These are phyloP conservation scores for Leuciscus waleckii DNA, from an alignment of 2,797 vertebrate genomes.

Conservation along the genomic window DNA sequence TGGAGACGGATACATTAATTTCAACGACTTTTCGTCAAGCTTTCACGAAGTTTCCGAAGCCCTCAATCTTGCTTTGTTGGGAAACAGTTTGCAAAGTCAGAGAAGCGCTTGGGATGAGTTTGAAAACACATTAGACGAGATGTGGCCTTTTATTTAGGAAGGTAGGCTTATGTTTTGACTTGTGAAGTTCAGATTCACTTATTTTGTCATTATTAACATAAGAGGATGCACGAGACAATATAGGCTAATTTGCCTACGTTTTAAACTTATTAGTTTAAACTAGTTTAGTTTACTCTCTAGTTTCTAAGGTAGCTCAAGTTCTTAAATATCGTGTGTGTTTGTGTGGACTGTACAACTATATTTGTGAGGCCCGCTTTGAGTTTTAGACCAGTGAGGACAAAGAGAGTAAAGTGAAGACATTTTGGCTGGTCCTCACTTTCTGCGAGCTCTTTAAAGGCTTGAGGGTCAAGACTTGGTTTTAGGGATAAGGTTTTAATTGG, in stretches of 20 bases:
- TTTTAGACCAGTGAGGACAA: too few relatives aligned
- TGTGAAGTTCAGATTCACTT: background rate
- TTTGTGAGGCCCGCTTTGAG: too few relatives aligned
- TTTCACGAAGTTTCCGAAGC: conserved; percentile 79
- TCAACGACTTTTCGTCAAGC: conserved; percentile 74
- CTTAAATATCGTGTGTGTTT: background rate
- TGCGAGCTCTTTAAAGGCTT: too few relatives aligned
- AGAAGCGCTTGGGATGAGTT: conserved; percentile 73
- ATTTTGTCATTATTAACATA: background rate
- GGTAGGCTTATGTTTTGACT: conserved; percentile 61
- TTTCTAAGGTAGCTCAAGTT: background rate
- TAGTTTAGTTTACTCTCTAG: background rate
- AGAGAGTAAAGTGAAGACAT: too few relatives aligned
- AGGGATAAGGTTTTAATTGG: too few relatives aligned
- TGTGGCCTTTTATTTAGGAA: conserved; percentile 64
- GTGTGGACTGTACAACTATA: background rate
- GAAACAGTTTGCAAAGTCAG: conserved; percentile 25
- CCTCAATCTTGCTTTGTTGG: conserved; percentile 68
- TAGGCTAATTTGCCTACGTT: too few relatives aligned
- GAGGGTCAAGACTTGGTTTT: too few relatives aligned
- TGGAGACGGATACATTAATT: conserved; percentile 78
- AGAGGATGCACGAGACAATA: background rate
- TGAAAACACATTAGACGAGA: conserved; percentile 66
- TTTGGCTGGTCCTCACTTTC: too few relatives aligned
- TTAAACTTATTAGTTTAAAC: background rate